These are phyloP conservation scores for Hedya salicella DNA, from an alignment of 2,888 invertebrate genomes.

Conservation along the genomic window DNA sequence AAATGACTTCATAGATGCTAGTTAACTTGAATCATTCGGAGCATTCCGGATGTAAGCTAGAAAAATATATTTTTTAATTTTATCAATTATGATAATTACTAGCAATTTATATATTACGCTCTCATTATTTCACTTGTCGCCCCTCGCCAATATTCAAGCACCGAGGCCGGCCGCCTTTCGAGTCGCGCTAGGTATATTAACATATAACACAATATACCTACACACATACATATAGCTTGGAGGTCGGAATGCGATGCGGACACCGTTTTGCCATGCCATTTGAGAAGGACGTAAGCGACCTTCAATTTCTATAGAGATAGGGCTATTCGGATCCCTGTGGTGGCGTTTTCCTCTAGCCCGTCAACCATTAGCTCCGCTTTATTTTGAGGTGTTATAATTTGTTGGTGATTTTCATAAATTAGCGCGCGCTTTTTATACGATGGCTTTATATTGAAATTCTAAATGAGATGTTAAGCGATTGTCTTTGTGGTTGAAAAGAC, in stretches of 20 bases:
- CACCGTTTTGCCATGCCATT: conserved; percentile 21
- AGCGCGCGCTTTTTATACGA: not conserved
- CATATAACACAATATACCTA: conserved; percentile 66
- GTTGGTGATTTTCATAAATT: conserved; percentile 19
- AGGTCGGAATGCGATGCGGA: conserved; percentile 52
- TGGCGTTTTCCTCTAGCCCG: conserved; percentile 35
- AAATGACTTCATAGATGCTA: too few relatives aligned
- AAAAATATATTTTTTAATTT: too few relatives aligned
- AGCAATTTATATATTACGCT: conserved; percentile 23
- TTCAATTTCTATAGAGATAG: not conserved
- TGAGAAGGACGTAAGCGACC: conserved; percentile 1
- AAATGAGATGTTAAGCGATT: not conserved
- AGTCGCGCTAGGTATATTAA: conserved; percentile 69
- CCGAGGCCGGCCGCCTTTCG: conserved; percentile 79
- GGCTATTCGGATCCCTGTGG: not conserved
- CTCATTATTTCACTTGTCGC: conserved; percentile 54
- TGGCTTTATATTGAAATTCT: not conserved
- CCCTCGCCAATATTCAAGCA: conserved; percentile 43
- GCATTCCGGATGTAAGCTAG: too few relatives aligned
- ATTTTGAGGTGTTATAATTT: conserved; percentile 24
- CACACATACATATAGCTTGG: conserved; percentile 48
- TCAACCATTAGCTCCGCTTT: conserved; percentile 17
- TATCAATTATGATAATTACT: conserved; percentile 27
- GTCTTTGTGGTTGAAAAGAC: too few relatives aligned
- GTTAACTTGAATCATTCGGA: too few relatives aligned